phyloP scores from a whole-genome alignment of 2,797 vertebrate species.

The Lates japonicus region DNA sequence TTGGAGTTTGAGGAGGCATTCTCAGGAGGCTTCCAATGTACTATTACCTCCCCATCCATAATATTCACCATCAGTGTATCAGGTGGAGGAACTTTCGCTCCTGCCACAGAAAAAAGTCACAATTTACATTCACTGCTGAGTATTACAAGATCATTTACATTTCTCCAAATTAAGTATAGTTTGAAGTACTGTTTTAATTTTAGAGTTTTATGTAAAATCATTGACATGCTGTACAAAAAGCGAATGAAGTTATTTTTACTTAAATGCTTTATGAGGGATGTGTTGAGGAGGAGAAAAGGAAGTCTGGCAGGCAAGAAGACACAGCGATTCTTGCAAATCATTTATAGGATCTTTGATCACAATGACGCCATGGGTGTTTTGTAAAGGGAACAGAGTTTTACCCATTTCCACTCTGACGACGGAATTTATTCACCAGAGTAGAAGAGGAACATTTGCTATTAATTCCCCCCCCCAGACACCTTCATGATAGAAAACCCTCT shows the following conservation, averaged over 20 bases:
- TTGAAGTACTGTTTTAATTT: background rate
- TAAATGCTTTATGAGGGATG: background rate
- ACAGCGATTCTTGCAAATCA: background rate
- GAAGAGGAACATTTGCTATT: background rate
- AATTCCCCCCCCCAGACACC: background rate
- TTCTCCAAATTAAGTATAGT: background rate
- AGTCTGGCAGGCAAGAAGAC: background rate
- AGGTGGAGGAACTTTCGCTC: background rate
- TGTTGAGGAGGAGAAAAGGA: slow-evolving; percentile 14
- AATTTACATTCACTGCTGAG: background rate
- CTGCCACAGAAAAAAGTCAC: slow-evolving; percentile 45
- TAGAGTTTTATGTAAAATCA: background rate
- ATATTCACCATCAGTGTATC: slow-evolving; percentile 61
- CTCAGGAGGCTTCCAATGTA: slow-evolving; percentile 70
- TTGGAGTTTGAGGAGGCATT: slow-evolving; percentile 10
- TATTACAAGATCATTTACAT: background rate
- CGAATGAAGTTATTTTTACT: background rate
- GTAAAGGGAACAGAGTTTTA: background rate
- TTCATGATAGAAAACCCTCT: background rate
- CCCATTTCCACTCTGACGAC: background rate
- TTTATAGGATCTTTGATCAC: background rate
- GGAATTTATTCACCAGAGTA: background rate
- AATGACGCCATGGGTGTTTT: slow-evolving; percentile 7
- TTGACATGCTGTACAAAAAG: background rate
- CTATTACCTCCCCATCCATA: slow-evolving; percentile 73